Conservation (phyloP, 2,113 vertebrate species). For the Takifugu bimaculatus region DNA sequence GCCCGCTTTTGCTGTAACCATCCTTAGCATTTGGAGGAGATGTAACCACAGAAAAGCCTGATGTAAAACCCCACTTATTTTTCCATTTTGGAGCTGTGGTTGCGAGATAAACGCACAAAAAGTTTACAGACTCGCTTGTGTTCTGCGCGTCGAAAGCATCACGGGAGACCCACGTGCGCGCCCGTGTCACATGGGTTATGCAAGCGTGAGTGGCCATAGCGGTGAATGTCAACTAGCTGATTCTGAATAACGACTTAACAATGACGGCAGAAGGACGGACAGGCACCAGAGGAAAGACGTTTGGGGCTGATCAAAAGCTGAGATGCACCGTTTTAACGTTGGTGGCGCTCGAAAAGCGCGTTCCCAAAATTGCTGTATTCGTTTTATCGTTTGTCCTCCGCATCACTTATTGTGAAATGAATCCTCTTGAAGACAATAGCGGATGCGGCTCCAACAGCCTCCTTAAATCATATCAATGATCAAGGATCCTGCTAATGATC, state of each 20-base stretch:
- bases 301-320: background rate
- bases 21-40: conserved; percentile 11
- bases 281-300: background rate
- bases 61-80: conserved; percentile 27
- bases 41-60: conserved; percentile 32
- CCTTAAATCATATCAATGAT: too few relatives aligned
- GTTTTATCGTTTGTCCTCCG: too few relatives aligned
- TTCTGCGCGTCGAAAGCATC: background rate
- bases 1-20: conserved; percentile 42
- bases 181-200: conserved; percentile 22
- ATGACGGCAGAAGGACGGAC: conserved; percentile 8
- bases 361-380: too few relatives aligned
- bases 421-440: too few relatives aligned
- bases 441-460: too few relatives aligned
- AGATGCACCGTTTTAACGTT: conserved; percentile 10
- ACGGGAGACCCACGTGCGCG: background rate
- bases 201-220: conserved; percentile 19
- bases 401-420: too few relatives aligned
- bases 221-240: conserved; percentile 20
- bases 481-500: too few relatives aligned
- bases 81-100: conserved; percentile 13
- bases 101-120: conserved; percentile 16
- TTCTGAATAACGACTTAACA: conserved; percentile 16
- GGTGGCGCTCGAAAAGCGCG: conserved; percentile 1
- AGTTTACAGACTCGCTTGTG: background rate